These are phyloP conservation scores for Rhinella marina DNA, from an alignment of 2,797 vertebrate genomes.

Conservation along the genomic window DNA sequence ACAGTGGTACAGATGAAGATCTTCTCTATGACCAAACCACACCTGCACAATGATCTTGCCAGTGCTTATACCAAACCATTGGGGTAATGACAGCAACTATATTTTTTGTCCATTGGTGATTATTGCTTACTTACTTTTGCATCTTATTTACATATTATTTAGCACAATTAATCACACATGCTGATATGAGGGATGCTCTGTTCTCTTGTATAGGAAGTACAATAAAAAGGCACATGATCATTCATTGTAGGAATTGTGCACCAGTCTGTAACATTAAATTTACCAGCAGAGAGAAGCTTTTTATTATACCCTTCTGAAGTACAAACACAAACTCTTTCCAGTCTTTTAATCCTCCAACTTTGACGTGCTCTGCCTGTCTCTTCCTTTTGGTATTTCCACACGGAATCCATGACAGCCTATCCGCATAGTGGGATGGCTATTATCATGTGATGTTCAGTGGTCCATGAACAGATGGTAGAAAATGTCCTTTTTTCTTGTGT, in stretches of 20 bases:
- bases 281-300: slow-evolving; percentile 62
- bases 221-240: slow-evolving; percentile 91
- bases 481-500: slow-evolving; percentile 7
- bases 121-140: slow-evolving; percentile 60
- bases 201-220: slow-evolving; percentile 77
- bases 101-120: slow-evolving; percentile 58
- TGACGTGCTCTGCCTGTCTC: slow-evolving; percentile 54
- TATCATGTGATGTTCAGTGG: slow-evolving; percentile 53
- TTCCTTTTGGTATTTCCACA: slow-evolving; percentile 57
- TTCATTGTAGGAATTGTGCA: slow-evolving; percentile 75
- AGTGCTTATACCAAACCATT: neutral
- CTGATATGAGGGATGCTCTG: slow-evolving; percentile 77
- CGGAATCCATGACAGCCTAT: slow-evolving; percentile 24
- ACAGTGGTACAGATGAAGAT: neutral
- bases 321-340: slow-evolving; percentile 21
- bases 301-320: slow-evolving; percentile 48
- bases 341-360: slow-evolving; percentile 41
- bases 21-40: neutral
- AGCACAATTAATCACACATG: slow-evolving; percentile 80
- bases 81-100: slow-evolving; percentile 7
- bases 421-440: slow-evolving; percentile 32
- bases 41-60: slow-evolving; percentile 14
- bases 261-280: slow-evolving; percentile 78
- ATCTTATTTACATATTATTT: slow-evolving; percentile 60
- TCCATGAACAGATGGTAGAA: slow-evolving; percentile 45